Evolutionary conservation across 2,113 vertebrate genomes (phyloP).

Genomic region (Syrrhaptes paradoxus): DNA sequence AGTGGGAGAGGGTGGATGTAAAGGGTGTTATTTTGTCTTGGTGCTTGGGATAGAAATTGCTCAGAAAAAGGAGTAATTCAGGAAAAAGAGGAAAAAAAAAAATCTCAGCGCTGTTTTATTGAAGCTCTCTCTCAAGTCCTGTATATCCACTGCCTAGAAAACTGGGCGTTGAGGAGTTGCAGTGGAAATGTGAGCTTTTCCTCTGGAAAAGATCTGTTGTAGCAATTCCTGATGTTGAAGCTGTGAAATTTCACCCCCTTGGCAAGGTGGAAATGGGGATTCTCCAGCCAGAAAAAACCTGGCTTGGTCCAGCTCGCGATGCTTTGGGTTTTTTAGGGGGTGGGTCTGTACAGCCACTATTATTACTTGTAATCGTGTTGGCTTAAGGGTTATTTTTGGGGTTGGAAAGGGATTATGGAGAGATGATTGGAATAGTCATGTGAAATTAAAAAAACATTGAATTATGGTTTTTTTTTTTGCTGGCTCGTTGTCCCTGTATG

Average conservation of each 20-base stretch:
- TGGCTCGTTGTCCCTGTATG: background rate
- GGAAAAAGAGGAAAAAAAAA: background rate
- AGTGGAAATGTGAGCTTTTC: conserved; percentile 19
- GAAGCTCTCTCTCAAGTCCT: background rate
- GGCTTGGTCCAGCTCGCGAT: background rate
- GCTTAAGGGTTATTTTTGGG: conserved; percentile 3
- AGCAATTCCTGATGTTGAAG: background rate
- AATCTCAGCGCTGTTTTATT: background rate
- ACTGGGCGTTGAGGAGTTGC: conserved; percentile 8
- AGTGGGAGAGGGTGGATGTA: background rate
- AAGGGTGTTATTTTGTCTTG: background rate
- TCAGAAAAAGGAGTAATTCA: background rate
- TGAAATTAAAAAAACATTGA: background rate
- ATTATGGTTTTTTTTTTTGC: background rate
- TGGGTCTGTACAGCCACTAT: background rate
- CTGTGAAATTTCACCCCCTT: conserved; percentile 15
- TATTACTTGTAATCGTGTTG: background rate
- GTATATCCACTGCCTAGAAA: background rate
- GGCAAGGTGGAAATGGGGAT: background rate
- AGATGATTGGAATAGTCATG: background rate
- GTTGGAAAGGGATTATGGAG: background rate
- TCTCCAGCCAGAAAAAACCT: background rate
- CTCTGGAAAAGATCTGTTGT: conserved; percentile 45
- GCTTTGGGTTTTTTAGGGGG: background rate
- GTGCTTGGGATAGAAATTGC: background rate